Base-by-base conservation (phyloP, 1,140 invertebrate species). In the Tachypleus tridentatus region DNA sequence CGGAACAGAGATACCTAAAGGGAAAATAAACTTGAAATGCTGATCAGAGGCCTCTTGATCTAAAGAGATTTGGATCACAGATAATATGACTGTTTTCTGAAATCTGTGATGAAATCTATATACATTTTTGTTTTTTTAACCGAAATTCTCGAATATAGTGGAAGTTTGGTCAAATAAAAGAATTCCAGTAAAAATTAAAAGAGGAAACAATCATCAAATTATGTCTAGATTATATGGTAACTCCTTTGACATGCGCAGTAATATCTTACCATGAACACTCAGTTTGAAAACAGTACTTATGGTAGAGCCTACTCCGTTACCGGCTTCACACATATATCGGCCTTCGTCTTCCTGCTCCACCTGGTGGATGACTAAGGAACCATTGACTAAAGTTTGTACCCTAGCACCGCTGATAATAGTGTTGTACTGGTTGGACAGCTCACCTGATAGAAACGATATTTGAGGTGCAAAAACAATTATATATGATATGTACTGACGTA, bases 321-420 rank as follows among this genome's bases (percentile, higher is more conserved):
- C 73, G 0, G 79, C 78, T 57, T 80, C 77, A 69, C 81, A 82
- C 59, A 81, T 69, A 65, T 82, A 82, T 58, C 76, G 72, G 0
- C 81, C 72, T 47, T 71, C 68, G 62, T 74, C 70, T 52, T 72
- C 70, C 53, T 62, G 59, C 29, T 67, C 62, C 8, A 73, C 58
- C 7, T 71, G 57, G 53, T 64, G 49, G 49, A 73, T 71, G 6
- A 64, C 62, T 48, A 69, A 29, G 3, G 67, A 69, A 48, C 67
- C 67, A 49, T 69, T 69, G 29, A 69, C 65, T 53, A 69, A 52
- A 8, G 67, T 64, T 51, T 68, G 69, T 6, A 70, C 53, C 29
- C 65, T 58, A 3, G 67, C 67, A n/a, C 70, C 67, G 53, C 65
- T 67, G 52, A 70, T 69, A 4, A 70, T 61, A 4, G 70, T 69